phyloP scores from a whole-genome alignment of 2,113 vertebrate species.

The Anarrhichthys ocellatus region DNA sequence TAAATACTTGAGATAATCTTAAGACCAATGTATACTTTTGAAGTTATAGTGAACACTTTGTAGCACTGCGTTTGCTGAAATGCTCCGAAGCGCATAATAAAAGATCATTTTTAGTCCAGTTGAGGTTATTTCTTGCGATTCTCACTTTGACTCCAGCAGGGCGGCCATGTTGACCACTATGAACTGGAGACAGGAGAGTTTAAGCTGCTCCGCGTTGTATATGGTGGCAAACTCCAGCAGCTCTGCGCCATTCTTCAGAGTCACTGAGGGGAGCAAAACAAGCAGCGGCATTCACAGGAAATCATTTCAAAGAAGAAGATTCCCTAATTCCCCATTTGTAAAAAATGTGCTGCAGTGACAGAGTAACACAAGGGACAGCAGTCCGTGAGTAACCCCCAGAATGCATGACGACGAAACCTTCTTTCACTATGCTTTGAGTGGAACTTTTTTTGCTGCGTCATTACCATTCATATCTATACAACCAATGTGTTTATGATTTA shows the following conservation, averaged over 20 bases:
- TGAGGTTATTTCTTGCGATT: not conserved
- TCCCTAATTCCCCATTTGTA: not conserved
- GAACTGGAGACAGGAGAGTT: slow-evolving; percentile 95
- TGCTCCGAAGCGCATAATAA: not conserved
- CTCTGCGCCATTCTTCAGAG: slow-evolving; percentile 93
- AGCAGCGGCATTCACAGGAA: not conserved
- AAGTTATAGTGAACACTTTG: not conserved
- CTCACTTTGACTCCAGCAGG: slow-evolving; percentile 94
- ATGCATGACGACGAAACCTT: not conserved
- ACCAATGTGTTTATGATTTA: no score
- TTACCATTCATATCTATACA: not conserved
- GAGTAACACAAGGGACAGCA: not conserved
- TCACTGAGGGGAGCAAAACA: slow-evolving; percentile 83
- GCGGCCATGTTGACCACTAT: slow-evolving; percentile 94
- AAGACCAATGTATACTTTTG: not conserved
- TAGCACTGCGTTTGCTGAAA: not conserved
- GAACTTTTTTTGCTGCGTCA: not conserved
- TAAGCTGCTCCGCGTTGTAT: slow-evolving; percentile 95
- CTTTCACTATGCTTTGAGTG: not conserved
- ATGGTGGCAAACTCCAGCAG: slow-evolving; percentile 92
- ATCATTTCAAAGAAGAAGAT: not conserved
- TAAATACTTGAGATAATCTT: not conserved
- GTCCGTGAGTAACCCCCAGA: not conserved
- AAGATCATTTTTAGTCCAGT: not conserved
- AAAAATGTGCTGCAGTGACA: not conserved